Evolutionary conservation across 1,140 invertebrate species (phyloP), one percentile per base, ranked within the genome.

Genomic region (Stenopsyche tienmushanensis): DNA sequence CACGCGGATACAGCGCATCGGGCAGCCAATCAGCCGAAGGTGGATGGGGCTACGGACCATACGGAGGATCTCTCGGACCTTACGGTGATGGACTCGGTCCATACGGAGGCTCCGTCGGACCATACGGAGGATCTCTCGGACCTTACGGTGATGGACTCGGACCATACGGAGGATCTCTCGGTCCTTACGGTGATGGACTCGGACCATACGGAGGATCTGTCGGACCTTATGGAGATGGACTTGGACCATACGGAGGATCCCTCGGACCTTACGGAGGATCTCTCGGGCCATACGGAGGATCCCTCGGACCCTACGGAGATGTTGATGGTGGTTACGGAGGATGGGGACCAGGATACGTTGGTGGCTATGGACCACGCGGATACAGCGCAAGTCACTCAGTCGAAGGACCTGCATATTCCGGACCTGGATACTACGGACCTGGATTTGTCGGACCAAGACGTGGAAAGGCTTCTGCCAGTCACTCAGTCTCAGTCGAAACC

Each of bases 381-480:
- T n/a, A 20, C 10, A 8, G 5, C 13, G 39, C 15, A 10, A 49
- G 45, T 15, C 42, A 17, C 3, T 7, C 3, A 3, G 3, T 17
- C 42, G 15, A 17, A 45, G 5, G 42, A 15, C 15, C 18, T 15
- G 3, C 18, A 3, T 3, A 3, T 15, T 17, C 42, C 42, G 42
- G 42, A 15, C 13, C 3, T 45, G n/a, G 5, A 45, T 45, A 45
- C 42, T n/a, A n/a, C n/a, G 42, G 42, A 45, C 5, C 15, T 17
- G 64, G 64, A 26, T 34, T 23, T 18, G 29, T 34, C 1, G 49
- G 49, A 24, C 21, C 49, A 25, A 26, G 29, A 7, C 23, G 49
- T 2, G 21, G 49, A 25, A n/a, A n/a, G n/a, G 20, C 5, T 21
- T 54, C 41, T 23, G 29, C 39, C 5, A 45, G 39, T 15, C 3